Conservation (phyloP, 2,113 vertebrate genomes). For the Thinocorus orbignyianus region DNA sequence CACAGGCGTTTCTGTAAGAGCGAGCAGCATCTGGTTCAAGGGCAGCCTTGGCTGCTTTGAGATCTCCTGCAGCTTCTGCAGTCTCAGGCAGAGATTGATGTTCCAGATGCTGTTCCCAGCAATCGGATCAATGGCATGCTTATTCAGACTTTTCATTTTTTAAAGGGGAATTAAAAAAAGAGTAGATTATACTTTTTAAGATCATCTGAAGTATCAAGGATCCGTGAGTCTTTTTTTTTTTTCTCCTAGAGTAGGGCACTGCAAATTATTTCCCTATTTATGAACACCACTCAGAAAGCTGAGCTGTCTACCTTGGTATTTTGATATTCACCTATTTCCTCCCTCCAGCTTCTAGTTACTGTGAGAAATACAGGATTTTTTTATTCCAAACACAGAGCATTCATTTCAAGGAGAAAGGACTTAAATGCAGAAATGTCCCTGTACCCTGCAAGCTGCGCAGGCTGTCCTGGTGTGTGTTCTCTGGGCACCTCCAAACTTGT, state of each 20-base stretch:
- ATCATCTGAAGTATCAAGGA: neutral
- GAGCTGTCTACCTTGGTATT: neutral
- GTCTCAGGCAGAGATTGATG: constrained; percentile 26
- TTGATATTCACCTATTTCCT: neutral
- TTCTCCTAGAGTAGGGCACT: neutral
- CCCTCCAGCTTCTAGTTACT: neutral
- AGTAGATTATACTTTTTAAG: neutral
- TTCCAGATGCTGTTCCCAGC: constrained; percentile 58
- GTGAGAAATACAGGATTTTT: neutral
- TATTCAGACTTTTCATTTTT: constrained; percentile 20
- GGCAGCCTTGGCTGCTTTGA: constrained; percentile 43
- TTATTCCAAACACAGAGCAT: neutral
- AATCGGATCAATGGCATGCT: neutral
- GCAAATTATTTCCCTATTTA: neutral
- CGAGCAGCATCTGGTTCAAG: constrained; percentile 23
- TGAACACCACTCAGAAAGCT: neutral
- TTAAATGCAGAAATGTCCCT: neutral
- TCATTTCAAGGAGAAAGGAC: neutral
- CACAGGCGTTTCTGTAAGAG: constrained; percentile 21
- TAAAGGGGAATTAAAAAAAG: neutral
- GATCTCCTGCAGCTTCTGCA: constrained; percentile 47
- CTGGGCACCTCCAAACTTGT: neutral
- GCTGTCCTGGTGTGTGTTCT: neutral
- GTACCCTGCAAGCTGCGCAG: neutral
- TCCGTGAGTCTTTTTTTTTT: neutral